Percentiles rank a stretch among this genome's conserved stretches.
Evolutionary conservation across 2,113 vertebrate genomes (phyloP).

Genomic region (Lipotes vexillifer): DNA sequence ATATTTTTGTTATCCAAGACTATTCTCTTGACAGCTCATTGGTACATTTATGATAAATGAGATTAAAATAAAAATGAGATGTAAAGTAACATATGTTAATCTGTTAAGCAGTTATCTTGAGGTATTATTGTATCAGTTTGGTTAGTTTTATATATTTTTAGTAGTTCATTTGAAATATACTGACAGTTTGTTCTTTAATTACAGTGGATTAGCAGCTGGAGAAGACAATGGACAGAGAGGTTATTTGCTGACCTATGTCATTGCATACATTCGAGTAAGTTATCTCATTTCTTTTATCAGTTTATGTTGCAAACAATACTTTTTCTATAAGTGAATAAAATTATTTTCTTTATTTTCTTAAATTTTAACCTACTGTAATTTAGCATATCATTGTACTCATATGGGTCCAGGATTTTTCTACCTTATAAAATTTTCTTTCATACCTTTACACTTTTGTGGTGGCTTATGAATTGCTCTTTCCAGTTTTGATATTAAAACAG

Average conservation of each 20-base stretch:
- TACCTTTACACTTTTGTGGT: neutral
- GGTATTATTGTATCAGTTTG: neutral
- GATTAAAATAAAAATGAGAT: slow-evolving; percentile 39
- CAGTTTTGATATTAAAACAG: neutral
- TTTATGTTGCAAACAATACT: neutral
- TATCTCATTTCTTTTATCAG: slow-evolving; percentile 44
- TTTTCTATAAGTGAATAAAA: slow-evolving; percentile 37
- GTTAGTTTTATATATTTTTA: slow-evolving; percentile 26
- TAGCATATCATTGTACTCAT: neutral
- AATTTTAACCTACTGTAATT: slow-evolving; percentile 7
- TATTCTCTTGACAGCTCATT: slow-evolving; percentile 12
- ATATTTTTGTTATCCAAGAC: slow-evolving; percentile 15
- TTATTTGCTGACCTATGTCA: slow-evolving; percentile 98
- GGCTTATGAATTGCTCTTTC: neutral
- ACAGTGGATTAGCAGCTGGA: slow-evolving; percentile 96
- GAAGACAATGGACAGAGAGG: slow-evolving; percentile 99
- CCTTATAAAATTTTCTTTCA: neutral
- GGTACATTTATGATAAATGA: slow-evolving; percentile 2
- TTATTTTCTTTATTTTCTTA: neutral
- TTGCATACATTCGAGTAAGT: slow-evolving; percentile 98
- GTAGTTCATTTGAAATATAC: slow-evolving; percentile 52
- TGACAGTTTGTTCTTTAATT: slow-evolving; percentile 85
- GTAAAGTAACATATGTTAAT: neutral
- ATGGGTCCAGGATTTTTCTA: neutral
- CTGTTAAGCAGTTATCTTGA: slow-evolving; percentile 24